Conservation (phyloP, 64 coral and sea anemone genomes). For the Stylophora pistillata region DNA sequence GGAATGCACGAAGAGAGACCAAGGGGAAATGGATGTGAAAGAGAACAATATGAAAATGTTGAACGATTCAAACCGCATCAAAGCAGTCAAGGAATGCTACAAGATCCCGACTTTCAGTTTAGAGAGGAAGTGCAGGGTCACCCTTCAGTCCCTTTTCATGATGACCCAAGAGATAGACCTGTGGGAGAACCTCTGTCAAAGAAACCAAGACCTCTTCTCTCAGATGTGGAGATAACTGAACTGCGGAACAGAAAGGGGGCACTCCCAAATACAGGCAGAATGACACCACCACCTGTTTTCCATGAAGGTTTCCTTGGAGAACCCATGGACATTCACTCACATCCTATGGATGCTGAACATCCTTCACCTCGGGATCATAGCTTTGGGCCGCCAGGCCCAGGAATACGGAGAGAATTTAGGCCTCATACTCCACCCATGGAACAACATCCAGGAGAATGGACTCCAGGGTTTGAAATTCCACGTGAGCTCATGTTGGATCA, state of each 20-base stretch:
- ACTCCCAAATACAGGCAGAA: slow-evolving; percentile 20
- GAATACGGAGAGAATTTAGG: neutral
- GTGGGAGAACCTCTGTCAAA: slow-evolving; percentile 58
- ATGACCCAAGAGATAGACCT: slow-evolving; percentile 11
- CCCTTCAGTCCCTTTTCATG: slow-evolving; percentile 10
- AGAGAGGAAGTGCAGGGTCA: slow-evolving; percentile 29
- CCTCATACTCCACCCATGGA: slow-evolving; percentile 1
- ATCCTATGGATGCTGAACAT: neutral
- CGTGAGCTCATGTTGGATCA: slow-evolving; percentile 75
- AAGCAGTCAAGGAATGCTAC: neutral
- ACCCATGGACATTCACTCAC: neutral
- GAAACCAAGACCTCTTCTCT: slow-evolving; percentile 79
- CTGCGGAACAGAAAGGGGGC: slow-evolving; percentile 56
- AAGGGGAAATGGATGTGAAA: slow-evolving; percentile 1
- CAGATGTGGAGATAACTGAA: slow-evolving; percentile 64
- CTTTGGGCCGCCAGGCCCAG: slow-evolving; percentile 14
- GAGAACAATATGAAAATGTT: neutral
- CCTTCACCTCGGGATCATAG: neutral
- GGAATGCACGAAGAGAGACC: slow-evolving; percentile 15
- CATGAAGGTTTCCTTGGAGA: slow-evolving; percentile 10
- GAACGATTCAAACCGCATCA: neutral
- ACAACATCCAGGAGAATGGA: slow-evolving; percentile 11
- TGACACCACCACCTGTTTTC: slow-evolving; percentile 14
- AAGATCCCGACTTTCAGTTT: neutral
- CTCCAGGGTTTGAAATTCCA: slow-evolving; percentile 75